Percentiles rank a stretch among this genome's conserved stretches.
Conservation (phyloP, 2,797 vertebrate genomes). For the Tamandua tetradactyla region DNA sequence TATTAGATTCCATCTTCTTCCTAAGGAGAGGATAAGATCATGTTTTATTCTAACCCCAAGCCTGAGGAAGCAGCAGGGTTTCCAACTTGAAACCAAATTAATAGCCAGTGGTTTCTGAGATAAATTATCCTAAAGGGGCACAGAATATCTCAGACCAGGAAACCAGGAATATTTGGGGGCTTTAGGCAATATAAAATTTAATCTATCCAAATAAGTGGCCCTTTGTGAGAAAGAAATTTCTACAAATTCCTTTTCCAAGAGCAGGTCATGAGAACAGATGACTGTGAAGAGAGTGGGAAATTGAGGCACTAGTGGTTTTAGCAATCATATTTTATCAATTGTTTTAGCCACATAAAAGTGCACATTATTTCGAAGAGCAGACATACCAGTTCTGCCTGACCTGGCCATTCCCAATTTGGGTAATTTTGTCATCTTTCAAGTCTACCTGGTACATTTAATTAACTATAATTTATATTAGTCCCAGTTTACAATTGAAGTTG, state of each 20-base stretch:
- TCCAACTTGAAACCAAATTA: conserved; percentile 51
- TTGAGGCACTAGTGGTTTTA: neutral
- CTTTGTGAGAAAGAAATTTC: neutral
- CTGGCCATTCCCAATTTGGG: neutral
- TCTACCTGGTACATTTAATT: conserved; percentile 60
- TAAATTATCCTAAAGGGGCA: neutral
- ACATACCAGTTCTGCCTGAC: neutral
- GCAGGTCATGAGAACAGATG: neutral
- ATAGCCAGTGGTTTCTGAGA: conserved; percentile 17
- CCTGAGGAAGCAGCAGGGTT: neutral
- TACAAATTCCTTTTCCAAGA: neutral
- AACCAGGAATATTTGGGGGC: neutral
- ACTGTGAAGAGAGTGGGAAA: neutral
- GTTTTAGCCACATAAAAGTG: neutral
- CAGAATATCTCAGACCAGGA: neutral
- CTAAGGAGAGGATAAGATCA: neutral
- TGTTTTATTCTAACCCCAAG: conserved; percentile 19
- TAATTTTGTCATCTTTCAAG: conserved; percentile 58
- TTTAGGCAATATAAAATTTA: neutral
- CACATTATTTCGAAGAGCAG: conserved; percentile 27
- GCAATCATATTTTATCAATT: neutral
- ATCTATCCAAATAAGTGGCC: neutral
- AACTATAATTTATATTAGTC: conserved; percentile 65
- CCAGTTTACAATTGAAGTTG: conserved; percentile 12
- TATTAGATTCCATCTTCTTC: conserved; percentile 37